Conservation (phyloP, 2,888 invertebrate genomes). For the Drosophila cognata region DNA sequence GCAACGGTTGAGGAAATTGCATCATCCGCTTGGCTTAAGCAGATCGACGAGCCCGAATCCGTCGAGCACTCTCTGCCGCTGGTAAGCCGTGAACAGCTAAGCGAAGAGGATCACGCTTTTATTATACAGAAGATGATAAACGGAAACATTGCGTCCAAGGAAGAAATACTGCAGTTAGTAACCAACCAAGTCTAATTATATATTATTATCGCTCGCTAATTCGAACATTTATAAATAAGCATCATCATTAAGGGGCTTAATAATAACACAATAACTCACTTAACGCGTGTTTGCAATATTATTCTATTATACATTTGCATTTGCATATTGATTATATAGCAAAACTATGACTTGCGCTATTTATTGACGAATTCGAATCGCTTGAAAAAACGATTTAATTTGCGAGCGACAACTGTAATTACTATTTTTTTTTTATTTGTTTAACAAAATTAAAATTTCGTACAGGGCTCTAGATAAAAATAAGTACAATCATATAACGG, state of each 20-base stretch:
- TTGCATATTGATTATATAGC: not conserved
- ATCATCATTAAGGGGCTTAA: not conserved
- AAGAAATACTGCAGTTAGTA: slow-evolving; percentile 94
- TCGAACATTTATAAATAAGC: not conserved
- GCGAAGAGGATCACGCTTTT: slow-evolving; percentile 95
- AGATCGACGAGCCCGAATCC: slow-evolving; percentile 84
- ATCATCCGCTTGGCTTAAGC: slow-evolving; percentile 92
- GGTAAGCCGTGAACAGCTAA: slow-evolving; percentile 94
- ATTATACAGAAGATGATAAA: slow-evolving; percentile 98
- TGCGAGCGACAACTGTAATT: not conserved
- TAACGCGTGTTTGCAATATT: not conserved
- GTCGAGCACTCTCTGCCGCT: slow-evolving; percentile 89
- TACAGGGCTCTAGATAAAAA: slow-evolving; percentile 95
- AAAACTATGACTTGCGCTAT: not conserved
- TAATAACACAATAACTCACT: not conserved
- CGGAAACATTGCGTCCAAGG: slow-evolving; percentile 96
- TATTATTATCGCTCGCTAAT: not conserved
- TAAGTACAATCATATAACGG: slow-evolving; percentile 99
- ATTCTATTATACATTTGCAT: not conserved
- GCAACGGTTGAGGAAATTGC: slow-evolving; percentile 95
- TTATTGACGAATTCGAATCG: not conserved
- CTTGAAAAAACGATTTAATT: not conserved
- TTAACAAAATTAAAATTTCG: slow-evolving; percentile 5
- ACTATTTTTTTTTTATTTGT: not conserved
- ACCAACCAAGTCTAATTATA: not conserved